Evolutionary conservation across 2,113 vertebrate genomes (phyloP).

Genomic region (Malaclemys terrapin): DNA sequence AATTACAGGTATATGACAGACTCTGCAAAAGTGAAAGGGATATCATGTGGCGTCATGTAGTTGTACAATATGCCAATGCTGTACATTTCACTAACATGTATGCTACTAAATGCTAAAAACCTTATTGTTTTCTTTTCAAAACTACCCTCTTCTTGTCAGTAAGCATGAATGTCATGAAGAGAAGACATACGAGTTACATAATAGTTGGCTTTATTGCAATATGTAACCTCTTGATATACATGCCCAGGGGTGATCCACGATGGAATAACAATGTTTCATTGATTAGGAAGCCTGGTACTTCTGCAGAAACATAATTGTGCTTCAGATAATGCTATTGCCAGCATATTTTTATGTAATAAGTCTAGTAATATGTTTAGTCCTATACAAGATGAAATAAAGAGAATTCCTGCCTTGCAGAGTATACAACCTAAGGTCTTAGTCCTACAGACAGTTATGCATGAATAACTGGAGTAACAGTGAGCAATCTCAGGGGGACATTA

Average conservation of each 20-base stretch:
- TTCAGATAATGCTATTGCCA: conserved; percentile 63
- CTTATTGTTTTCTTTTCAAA: background rate
- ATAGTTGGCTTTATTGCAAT: background rate
- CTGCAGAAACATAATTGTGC: conserved; percentile 40
- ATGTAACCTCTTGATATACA: background rate
- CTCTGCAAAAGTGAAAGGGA: background rate
- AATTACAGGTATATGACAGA: background rate
- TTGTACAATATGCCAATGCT: background rate
- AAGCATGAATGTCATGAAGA: background rate
- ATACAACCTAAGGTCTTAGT: background rate
- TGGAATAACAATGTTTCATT: conserved; percentile 32
- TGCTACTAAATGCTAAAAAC: background rate
- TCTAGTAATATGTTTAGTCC: conserved; percentile 41
- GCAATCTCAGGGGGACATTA: conserved; percentile 35
- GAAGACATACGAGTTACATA: background rate
- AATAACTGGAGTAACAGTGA: background rate
- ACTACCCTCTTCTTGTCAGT: rapidly evolving
- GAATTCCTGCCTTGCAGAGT: conserved; percentile 36
- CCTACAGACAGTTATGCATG: conserved; percentile 56
- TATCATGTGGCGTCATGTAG: background rate
- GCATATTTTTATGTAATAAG: conserved; percentile 49
- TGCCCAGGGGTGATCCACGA: conserved; percentile 14
- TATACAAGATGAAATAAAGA: conserved; percentile 45
- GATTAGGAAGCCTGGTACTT: conserved; percentile 39
- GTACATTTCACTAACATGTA: background rate